phyloP scores from a whole-genome alignment of 30 jellyfish, hydroid and myxozoan genomes.

The Aurelia sp. region DNA sequence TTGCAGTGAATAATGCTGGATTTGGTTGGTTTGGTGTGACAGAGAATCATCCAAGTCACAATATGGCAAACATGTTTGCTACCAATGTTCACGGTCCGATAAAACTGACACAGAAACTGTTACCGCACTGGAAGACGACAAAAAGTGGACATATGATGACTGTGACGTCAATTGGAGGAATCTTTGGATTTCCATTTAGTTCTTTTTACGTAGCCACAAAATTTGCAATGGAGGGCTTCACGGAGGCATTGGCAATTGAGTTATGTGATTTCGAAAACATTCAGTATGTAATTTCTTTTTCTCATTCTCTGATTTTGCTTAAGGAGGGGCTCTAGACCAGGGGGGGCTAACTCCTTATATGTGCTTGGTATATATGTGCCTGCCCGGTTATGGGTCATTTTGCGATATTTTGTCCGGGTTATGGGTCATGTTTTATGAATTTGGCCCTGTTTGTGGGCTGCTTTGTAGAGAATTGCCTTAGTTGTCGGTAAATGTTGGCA shows the following conservation, averaged over 20 bases:
- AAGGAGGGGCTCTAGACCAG: too few species aligned
- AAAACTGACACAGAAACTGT: slow-evolving; percentile 33
- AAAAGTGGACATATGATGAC: slow-evolving; percentile 47
- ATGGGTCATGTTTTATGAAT: too few species aligned
- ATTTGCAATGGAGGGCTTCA: slow-evolving; percentile 67
- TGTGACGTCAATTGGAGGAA: slow-evolving; percentile 52
- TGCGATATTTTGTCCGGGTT: too few species aligned
- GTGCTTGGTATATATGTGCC: too few species aligned
- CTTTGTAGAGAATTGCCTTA: too few species aligned
- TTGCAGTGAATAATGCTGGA: slow-evolving; percentile 68
- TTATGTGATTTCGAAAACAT: too few species aligned
- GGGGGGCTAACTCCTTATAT: too few species aligned
- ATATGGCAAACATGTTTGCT: slow-evolving; percentile 29
- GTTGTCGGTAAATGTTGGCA: too few species aligned
- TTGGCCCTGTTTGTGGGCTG: too few species aligned
- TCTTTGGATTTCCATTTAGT: slow-evolving; percentile 46
- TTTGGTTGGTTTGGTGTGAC: slow-evolving; percentile 55
- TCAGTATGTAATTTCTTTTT: too few species aligned
- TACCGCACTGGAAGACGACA: slow-evolving; percentile 56
- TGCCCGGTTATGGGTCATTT: too few species aligned
- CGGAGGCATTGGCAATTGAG: slow-evolving; percentile 39
- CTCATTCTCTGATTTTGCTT: too few species aligned
- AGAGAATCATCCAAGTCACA: slow-evolving; percentile 7
- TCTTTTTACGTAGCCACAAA: slow-evolving; percentile 32
- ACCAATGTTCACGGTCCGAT: slow-evolving; percentile 69